Percentiles rank a stretch among this genome's conserved stretches.
phyloP scores from a whole-genome alignment of 2,113 vertebrate genomes.

The Chionodraco myersi region DNA sequence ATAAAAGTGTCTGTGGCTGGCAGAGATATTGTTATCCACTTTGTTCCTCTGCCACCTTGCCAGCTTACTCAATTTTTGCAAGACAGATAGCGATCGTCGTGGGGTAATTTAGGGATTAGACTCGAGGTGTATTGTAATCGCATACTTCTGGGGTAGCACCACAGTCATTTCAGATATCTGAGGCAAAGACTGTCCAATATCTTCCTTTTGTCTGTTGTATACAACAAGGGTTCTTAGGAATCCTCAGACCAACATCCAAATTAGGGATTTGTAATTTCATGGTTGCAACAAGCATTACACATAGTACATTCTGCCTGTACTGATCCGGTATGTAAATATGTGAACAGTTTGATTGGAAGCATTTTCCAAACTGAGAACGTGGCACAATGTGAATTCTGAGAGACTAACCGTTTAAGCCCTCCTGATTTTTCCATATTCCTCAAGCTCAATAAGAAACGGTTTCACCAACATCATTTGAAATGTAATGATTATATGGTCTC shows the following conservation, averaged over 20 bases:
- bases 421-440: background rate
- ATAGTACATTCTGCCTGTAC: background rate
- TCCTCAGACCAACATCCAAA: constrained; percentile 24
- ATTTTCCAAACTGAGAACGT: constrained; percentile 1
- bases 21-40: constrained; percentile 79
- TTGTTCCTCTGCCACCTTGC: constrained; percentile 72
- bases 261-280: constrained; percentile 17
- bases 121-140: constrained; percentile 68
- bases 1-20: constrained; percentile 75
- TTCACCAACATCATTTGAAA: background rate
- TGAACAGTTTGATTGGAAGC: constrained; percentile 12
- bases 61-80: constrained; percentile 62
- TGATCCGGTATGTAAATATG: background rate
- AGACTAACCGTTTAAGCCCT: background rate
- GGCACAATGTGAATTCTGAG: background rate
- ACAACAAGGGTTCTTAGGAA: constrained; percentile 44
- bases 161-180: constrained; percentile 42
- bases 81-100: constrained; percentile 67
- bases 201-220: constrained; percentile 51
- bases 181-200: constrained; percentile 39
- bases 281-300: background rate
- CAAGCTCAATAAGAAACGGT: background rate
- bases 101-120: constrained; percentile 77
- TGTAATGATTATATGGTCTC: background rate
- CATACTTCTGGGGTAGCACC: constrained; percentile 44